A percentile compares a stretch with the other conserved stretches of the same genome.
Evolutionary conservation across 1,140 invertebrate species (phyloP).

Genomic region (Gonioctena quinquepunctata): DNA sequence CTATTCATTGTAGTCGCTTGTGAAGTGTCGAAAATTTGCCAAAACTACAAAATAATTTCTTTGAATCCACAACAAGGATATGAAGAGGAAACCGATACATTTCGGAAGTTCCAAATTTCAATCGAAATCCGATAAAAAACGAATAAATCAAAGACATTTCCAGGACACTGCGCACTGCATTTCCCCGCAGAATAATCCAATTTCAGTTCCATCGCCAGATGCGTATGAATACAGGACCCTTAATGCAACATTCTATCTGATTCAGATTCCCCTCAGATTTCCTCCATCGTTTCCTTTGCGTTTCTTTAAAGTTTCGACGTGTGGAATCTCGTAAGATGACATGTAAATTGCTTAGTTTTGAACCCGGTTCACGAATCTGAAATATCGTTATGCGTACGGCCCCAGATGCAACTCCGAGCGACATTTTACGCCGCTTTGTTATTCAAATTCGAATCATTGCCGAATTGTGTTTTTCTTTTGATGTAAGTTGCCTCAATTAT

Average conservation of each 20-base stretch:
- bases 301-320: constrained; percentile 19
- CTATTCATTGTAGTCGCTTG: too few relatives aligned
- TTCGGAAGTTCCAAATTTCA: too few relatives aligned
- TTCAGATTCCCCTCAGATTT: constrained; percentile 27
- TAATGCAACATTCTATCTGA: constrained; percentile 28
- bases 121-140: too few relatives aligned
- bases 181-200: background rate
- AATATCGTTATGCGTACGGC: constrained; percentile 29
- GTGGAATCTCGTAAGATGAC: constrained; percentile 34
- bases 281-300: background rate
- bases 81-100: too few relatives aligned
- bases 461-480: constrained; percentile 31
- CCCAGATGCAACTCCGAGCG: constrained; percentile 31
- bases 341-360: constrained; percentile 47
- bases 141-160: background rate
- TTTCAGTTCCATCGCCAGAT: background rate
- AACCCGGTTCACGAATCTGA: constrained; percentile 34
- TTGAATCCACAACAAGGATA: too few relatives aligned
- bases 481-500: background rate
- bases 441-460: constrained; percentile 44
- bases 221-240: constrained; percentile 1
- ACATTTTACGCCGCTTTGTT: constrained; percentile 36
- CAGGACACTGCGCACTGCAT: background rate
- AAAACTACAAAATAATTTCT: too few relatives aligned
- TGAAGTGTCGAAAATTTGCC: too few relatives aligned